Evolutionary conservation across 2,797 vertebrate genomes (phyloP), one percentile per base, ranked within the genome.

Genomic region (Clamator glandarius): DNA sequence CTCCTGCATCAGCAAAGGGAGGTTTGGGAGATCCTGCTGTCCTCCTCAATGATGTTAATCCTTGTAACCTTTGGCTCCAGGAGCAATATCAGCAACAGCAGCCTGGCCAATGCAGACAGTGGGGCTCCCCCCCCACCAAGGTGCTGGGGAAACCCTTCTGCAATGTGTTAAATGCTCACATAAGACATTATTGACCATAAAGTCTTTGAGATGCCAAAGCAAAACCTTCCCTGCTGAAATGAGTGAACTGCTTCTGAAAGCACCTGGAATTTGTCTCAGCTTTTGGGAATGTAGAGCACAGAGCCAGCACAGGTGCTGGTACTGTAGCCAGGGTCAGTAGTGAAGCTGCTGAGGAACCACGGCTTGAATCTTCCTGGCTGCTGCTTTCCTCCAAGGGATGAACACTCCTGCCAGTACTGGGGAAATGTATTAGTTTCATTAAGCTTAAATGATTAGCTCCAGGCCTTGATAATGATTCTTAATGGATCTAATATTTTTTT

Each of bases 391-490:
- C 52, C 5, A 6, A 76, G 76, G 33, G 46, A 35, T 31, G 76
- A 82, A 70, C 77, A 17, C 46, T 80, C n/a, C 69, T 93, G 87
- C 84, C 55, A 12, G 59, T 41, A 91, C 77, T 81, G 95, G 48
- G 89, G 87, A 94, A 96, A 95, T 84, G 24, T 68, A 93, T 96
- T 90, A 46, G 74, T 91, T 97, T 97, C 90, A 95, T 96, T 97
- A 96, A 61, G 36, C 57, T 69, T 63, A 96, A 97, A 96, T 93
- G 17, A 97, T 97, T 93, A 96, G 91, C 95, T 96, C 69, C 74
- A 94, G 88, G 87, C 91, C 87, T 92, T 88, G 93, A 95, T 97
- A 96, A 97, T 93, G 87, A 89, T 92, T 77, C 90, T 96, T 97
- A 97, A 97, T 95, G 92, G 95, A 29, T 73, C 92, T 92, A 90